phyloP scores from a whole-genome alignment of 2,888 invertebrate species.

The Amblyteles armatorius region DNA sequence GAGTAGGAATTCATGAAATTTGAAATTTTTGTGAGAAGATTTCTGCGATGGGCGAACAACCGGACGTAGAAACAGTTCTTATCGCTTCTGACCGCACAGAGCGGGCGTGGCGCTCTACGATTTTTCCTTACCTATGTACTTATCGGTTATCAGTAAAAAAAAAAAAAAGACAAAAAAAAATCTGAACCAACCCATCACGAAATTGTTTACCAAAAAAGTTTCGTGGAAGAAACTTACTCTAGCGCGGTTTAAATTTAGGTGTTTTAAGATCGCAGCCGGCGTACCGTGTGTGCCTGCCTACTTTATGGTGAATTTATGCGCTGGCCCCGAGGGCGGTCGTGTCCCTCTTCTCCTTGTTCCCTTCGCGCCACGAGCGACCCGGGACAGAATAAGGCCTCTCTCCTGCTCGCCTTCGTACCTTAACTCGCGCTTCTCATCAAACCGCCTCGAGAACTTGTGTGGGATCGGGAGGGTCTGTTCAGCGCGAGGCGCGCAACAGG shows the following conservation, averaged over 20 bases:
- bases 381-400: constrained; percentile 17
- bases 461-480: background rate
- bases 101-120: background rate
- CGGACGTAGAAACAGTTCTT: constrained; percentile 13
- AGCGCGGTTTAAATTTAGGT: constrained; percentile 67
- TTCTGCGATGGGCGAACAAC: background rate
- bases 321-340: constrained; percentile 51
- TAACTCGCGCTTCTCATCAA: constrained; percentile 14
- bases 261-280: constrained; percentile 70
- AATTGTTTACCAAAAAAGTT: background rate
- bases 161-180: background rate
- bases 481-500: constrained; percentile 49
- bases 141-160: background rate
- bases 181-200: background rate
- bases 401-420: constrained; percentile 3
- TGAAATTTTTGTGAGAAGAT: background rate
- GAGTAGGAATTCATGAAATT: constrained; percentile 1
- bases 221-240: constrained; percentile 32
- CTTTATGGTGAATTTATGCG: constrained; percentile 70
- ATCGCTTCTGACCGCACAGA: background rate
- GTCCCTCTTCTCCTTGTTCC: constrained; percentile 32
- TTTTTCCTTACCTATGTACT: background rate
- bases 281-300: constrained; percentile 53
- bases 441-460: constrained; percentile 21
- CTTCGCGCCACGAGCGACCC: background rate